phyloP scores from a whole-genome alignment of 2,113 vertebrate species.

The Mus spicilegus region DNA sequence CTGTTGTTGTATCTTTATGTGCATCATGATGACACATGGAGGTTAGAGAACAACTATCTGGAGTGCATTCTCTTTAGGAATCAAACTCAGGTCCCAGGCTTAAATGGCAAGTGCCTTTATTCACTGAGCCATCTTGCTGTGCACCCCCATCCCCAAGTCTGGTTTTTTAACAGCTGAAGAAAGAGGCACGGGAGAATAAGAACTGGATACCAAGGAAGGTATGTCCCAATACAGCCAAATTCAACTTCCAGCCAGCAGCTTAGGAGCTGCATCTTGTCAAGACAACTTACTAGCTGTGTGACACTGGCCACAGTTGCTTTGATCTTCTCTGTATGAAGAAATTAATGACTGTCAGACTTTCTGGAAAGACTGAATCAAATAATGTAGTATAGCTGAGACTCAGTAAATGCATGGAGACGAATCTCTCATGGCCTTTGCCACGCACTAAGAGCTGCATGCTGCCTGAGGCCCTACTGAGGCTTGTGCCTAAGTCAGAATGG shows the following conservation, averaged over 20 bases:
- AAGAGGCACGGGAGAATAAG: not conserved
- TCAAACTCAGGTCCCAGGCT: not conserved
- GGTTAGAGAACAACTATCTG: not conserved
- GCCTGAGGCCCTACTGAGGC: not conserved
- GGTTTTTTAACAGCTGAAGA: not conserved
- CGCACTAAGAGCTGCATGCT: not conserved
- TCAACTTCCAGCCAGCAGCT: not conserved
- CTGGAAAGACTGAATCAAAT: not conserved
- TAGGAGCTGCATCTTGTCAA: not conserved
- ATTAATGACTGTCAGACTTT: not conserved
- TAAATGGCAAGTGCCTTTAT: not conserved
- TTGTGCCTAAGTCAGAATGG: not conserved
- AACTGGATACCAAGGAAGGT: not conserved
- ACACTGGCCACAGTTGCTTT: not conserved
- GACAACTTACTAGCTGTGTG: not conserved
- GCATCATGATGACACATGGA: not conserved
- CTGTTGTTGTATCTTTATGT: not conserved
- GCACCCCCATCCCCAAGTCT: not conserved
- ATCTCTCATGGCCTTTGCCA: not conserved
- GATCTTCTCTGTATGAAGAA: conserved; percentile 18
- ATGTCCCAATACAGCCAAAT: not conserved
- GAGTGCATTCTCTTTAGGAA: not conserved
- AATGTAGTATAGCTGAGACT: not conserved
- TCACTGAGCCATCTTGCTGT: not conserved
- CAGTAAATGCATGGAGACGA: not conserved